phyloP scores from a whole-genome alignment of 1,140 invertebrate species.

The Microplitis demolitor region DNA sequence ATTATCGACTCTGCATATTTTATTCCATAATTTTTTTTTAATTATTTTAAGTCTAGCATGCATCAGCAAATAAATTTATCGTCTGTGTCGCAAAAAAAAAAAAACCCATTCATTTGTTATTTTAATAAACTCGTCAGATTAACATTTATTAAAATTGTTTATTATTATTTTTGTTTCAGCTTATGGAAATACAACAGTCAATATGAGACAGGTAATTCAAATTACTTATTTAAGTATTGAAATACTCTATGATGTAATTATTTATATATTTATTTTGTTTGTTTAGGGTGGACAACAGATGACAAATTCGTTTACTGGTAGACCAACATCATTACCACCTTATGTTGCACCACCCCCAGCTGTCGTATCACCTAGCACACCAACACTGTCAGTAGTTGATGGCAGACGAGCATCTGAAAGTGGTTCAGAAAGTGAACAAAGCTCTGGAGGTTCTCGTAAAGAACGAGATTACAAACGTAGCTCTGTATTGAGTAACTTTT shows the following conservation, averaged over 20 bases:
- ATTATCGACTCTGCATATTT: no score
- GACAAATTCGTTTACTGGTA: conserved; percentile 50
- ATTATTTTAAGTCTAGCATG: neutral
- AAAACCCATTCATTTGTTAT: no score
- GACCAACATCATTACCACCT: conserved; percentile 57
- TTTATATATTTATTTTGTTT: conserved; percentile 19
- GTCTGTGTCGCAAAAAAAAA: neutral
- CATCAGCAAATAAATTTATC: conserved; percentile 7
- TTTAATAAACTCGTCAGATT: no score
- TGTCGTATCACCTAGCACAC: conserved; percentile 37
- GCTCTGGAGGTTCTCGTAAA: conserved; percentile 48
- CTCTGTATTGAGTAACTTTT: conserved; percentile 59
- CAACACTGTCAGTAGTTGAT: conserved; percentile 48
- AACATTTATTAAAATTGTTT: neutral
- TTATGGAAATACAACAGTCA: conserved; percentile 53
- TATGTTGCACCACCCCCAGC: conserved; percentile 58
- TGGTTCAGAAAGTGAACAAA: conserved; percentile 61
- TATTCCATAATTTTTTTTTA: no score
- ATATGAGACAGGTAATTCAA: conserved; percentile 49
- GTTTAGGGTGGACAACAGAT: conserved; percentile 44
- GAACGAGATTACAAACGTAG: conserved; percentile 58
- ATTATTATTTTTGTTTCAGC: conserved; percentile 47
- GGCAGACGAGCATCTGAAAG: conserved; percentile 55
- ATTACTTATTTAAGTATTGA: no score
- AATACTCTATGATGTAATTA: neutral